Base-by-base conservation (phyloP, 2,888 invertebrate genomes). In the Encarsia formosa region DNA sequence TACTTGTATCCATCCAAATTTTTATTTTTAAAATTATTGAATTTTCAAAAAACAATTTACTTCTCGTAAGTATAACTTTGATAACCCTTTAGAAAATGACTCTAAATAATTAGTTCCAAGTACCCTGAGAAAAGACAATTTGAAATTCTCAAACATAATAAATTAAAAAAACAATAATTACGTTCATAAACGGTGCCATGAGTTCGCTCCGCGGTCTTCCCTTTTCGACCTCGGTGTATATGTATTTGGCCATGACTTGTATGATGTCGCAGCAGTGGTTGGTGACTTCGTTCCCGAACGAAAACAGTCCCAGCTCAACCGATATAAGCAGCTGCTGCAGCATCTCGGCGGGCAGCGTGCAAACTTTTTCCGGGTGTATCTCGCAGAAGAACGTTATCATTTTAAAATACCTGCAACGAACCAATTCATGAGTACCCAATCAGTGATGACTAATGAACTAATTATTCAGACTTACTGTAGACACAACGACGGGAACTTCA, bases 401-500 rank as follows among this genome's bases (percentile, higher is more conserved):
- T 65, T 83, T 78, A 59, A 76, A 80, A 65, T 78, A 80, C 46
- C 72, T 72, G 24, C 13, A 19, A 4, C 4, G 15, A 40, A 24
- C 61, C n/a, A 40, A 3, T 24, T 38, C 35, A 34, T 23, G 2
- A 13, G n/a, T 41, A 13, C 15, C 13, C 9, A 5, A 24, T n/a
- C 32, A 59, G 50, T 32, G 34, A 41, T 39, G 23, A 26, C 26
- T 8, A 26, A 11, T 26, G 26, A 6, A 26, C 26, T 8, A 8
- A 8, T 26, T 6, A 26, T 6, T 8, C 26, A 11, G 32, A 64
- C 69, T 67, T 80, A 84, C 72, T 84, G 81, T 26, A 77, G 72
- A 67, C 86, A 86, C 26, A 88, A 71, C 2, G 78, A 77, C 1
- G 87, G 87, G 67, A 85, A 84, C 70, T 84, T 84, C 26, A 90